Base-by-base conservation (phyloP, 2,888 invertebrate genomes). In the Xestia sexstrigata region DNA sequence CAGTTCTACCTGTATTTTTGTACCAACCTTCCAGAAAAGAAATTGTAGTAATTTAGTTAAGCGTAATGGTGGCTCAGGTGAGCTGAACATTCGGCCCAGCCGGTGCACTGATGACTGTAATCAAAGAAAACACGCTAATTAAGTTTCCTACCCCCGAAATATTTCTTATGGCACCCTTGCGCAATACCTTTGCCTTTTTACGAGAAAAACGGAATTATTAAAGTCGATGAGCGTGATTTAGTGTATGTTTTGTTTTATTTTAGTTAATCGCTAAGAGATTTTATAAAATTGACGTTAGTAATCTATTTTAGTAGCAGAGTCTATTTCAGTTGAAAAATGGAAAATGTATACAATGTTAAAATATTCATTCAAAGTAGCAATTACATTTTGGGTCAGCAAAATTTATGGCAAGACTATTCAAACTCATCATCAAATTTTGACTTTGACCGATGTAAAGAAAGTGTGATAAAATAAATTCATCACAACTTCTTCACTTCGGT, bases 101-200 rank as follows among this genome's bases (percentile, higher is more conserved):
- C 94, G 96, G 95, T 92, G 95, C 95, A 91, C 95, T 95, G 96
- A 96, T 96, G 95, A 93, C 94, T 89, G 95, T 94, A 96, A 96
- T 96, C 96, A 96, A 95, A 96, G 96, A 96, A 96, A 96, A 95
- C 94, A 94, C 94, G 93, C 95, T 96, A 96, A 96, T 96, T 96
- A 96, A 95, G 93, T 95, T 90, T 93, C 91, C 90, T 90, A 91
- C 93, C 92, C 92, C 91, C 88, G 85, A 91, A 93, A 94, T 94
- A 94, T 94, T 93, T 93, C 93, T 92, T 91, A 89, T 67, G 74
- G 78, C 79, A 84, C 79, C 67, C 75, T 75, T 83, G 84, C 78
- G 76, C 70, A 80, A 77, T 87, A 87, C 76, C 70, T 87, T 88
- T 79, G 63, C 74, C 74, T 86, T 88, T 90, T 91, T 88, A 89